phyloP scores from a whole-genome alignment of 2,888 invertebrate species.

The Norana najaformis region DNA sequence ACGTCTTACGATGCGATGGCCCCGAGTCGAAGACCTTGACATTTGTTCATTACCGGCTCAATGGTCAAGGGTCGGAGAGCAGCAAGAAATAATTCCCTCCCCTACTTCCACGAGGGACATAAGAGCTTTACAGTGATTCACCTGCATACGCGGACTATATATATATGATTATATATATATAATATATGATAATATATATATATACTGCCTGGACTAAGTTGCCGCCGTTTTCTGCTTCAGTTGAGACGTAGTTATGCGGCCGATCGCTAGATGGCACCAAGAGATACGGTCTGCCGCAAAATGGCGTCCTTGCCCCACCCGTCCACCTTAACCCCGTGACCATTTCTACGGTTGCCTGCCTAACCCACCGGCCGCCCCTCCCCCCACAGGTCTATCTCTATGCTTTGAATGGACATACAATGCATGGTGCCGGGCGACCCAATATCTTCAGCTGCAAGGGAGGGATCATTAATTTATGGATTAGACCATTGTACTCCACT shows the following conservation, averaged over 20 bases:
- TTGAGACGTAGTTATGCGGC: not conserved
- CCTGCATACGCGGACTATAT: not conserved
- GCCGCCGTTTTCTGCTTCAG: not conserved
- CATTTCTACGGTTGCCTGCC: too few relatives aligned
- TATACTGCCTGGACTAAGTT: not conserved
- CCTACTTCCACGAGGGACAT: not conserved
- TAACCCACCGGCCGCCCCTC: not conserved
- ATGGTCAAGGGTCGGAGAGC: not conserved
- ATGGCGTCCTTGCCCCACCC: not conserved
- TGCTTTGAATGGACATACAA: not conserved
- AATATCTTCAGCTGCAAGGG: not conserved
- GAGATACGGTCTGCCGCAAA: not conserved
- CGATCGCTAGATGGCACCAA: not conserved
- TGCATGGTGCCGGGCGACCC: not conserved
- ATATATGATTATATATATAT: not conserved
- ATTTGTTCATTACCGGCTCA: too few relatives aligned
- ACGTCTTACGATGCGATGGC: too few relatives aligned
- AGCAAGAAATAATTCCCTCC: not conserved
- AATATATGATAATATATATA: not conserved
- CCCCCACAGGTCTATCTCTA: not conserved
- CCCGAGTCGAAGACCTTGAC: too few relatives aligned
- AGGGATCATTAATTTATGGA: not conserved
- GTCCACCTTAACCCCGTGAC: not conserved
- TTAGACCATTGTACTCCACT: not conserved
- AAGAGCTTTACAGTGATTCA: not conserved